Evolutionary conservation across 2,797 vertebrate species (phyloP).

Genomic region (Diplodus puntazzo): DNA sequence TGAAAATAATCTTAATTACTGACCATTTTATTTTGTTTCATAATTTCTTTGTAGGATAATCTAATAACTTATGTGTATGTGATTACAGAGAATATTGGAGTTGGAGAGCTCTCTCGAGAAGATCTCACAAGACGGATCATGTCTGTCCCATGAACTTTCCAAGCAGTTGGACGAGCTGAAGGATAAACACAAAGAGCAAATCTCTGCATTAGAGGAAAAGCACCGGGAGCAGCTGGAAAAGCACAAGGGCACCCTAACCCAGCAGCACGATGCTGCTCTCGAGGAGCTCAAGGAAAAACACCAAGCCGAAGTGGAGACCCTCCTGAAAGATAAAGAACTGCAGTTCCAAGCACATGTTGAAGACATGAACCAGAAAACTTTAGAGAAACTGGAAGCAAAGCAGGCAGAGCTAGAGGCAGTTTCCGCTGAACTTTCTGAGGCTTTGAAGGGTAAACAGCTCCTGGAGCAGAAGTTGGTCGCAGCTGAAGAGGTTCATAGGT

Average conservation of each 20-base stretch:
- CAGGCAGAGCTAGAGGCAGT: constrained; percentile 91
- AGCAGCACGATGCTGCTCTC: constrained; percentile 83
- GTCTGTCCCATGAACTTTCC: constrained; percentile 81
- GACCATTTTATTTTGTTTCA: not conserved
- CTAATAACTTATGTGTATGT: constrained; percentile 37
- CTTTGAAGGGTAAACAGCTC: constrained; percentile 82
- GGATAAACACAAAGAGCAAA: constrained; percentile 86
- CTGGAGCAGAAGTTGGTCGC: constrained; percentile 86
- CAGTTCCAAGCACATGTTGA: constrained; percentile 90
- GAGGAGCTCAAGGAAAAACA: constrained; percentile 86
- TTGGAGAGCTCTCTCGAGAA: constrained; percentile 91
- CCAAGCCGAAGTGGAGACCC: constrained; percentile 81
- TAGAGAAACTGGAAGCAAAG: constrained; percentile 93
- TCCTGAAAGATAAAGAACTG: constrained; percentile 90
- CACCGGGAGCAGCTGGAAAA: constrained; percentile 88
- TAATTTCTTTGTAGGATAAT: too few species aligned
- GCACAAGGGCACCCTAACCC: constrained; percentile 81
- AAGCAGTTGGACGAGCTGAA: constrained; percentile 87
- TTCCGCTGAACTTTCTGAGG: constrained; percentile 89
- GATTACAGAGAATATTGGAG: constrained; percentile 93
- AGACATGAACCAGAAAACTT: constrained; percentile 94
- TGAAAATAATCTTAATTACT: constrained; percentile 10
- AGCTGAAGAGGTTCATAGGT: constrained; percentile 73
- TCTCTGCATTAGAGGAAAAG: constrained; percentile 84
- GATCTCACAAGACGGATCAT: constrained; percentile 82